Base-by-base conservation (phyloP, 1,140 invertebrate species). In the Heterodera schachtii region DNA sequence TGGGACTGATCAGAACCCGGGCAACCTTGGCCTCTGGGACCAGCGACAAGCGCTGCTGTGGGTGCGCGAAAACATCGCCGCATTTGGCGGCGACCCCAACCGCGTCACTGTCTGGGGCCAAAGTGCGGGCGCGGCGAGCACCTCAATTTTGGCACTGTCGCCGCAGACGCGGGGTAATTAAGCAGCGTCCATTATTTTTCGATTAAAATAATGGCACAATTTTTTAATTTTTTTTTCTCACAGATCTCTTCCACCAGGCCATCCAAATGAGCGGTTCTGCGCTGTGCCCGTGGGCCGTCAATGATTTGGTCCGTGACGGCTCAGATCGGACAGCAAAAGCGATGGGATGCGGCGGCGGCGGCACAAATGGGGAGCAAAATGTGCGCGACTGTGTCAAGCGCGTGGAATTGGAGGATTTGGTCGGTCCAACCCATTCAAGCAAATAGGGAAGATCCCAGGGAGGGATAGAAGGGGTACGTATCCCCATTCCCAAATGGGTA, bases 21-120 rank as follows among this genome's bases (percentile, higher is more conserved):
- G 86, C 3, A 88, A 88, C 80, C 44, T 88, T 3, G 88, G 88
- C 70, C 83, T 88, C 57, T 85, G 82, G 84, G 84, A 85, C 82
- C 84, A 85, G 69, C 52, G 69, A 11, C 71, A 81, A 43, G 84
- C 84, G 7, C 79, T 85, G 11, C 44, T 83, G n/a, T 85, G 86
- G 86, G 73, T 85, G n/a, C 44, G 79, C 8, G 66, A 85, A 41
- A 87, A 87, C 67, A 91, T 92, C 69, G 83, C 88, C 44, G 81
- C 88, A 78, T 92, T 92, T 83, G 91, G 91, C 41, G 92, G 92
- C 8, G 93, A 95, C 91, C 92, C 93, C 0, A 91, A 92, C 81
- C 90, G 90, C 2, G 93, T 95, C 0, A 95, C 94, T 0, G 90
- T 91, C n/a, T 84, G 94, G 2, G 94, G 94, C 3, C 93, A 93